Base-by-base conservation (phyloP, 1,140 invertebrate genomes). In the Eulimnadia texana region DNA sequence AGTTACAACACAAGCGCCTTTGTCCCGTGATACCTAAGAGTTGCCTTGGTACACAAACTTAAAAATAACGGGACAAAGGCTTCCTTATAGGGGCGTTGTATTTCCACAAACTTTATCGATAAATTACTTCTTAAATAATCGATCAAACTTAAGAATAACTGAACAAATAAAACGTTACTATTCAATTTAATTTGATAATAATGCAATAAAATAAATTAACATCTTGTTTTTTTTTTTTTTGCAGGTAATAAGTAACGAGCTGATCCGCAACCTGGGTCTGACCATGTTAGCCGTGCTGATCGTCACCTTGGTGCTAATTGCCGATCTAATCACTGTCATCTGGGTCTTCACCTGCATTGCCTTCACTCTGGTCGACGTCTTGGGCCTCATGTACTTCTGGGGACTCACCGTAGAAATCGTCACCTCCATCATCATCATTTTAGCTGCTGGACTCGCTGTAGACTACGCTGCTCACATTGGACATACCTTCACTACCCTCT, bases 401-500 rank as follows among this genome's bases (percentile, higher is more conserved):
- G 79, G 76, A 58, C 66, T 80, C 20, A 77, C 77, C 9, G 73
- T 81, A 55, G 79, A 82, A 64, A 81, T 79, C 24, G 77, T 77
- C 1, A 76, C 78, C n/a, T 77, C 75, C 53, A 77, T 81, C 53
- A 74, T 78, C 42, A 69, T 80, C 25, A 72, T 76, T 6, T 65
- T 77, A n/a, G 69, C 64, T 68, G 65, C 77, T 50, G 79, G 79
- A 33, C 66, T 81, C 22, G 76, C 77, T 52, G 78, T 81, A 2
- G 80, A 81, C 69, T 81, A 81, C 64, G 75, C 79, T 0, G 78
- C 78, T 3, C 79, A 81, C 65, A 72, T 81, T 23, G 78, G 76
- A 49, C 69, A 80, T 60, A 76, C 74, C 50, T 81, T 80, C 62
- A 75, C 75, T 65, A 73, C 74, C 3, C 65, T 72, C 13, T 61